Conservation (phyloP, 2,888 invertebrate genomes). For the Clanis bilineata region DNA sequence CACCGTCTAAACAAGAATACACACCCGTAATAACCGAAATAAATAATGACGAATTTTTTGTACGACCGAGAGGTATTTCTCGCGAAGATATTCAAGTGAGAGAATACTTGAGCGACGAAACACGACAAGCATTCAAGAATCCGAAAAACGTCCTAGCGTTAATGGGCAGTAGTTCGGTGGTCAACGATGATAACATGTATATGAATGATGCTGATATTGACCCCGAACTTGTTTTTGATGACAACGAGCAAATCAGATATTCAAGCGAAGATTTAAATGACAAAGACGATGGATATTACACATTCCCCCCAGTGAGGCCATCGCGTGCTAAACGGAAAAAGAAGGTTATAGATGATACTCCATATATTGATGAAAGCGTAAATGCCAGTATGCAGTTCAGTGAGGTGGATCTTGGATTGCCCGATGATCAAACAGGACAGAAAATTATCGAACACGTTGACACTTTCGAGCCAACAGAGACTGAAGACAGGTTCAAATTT, state of each 20-base stretch:
- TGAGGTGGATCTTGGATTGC: conserved; percentile 67
- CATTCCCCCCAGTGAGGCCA: conserved; percentile 81
- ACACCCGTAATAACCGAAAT: conserved; percentile 90
- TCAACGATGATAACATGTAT: conserved; percentile 60
- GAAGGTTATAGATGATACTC: conserved; percentile 57
- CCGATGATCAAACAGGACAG: conserved; percentile 75
- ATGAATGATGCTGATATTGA: conserved; percentile 66
- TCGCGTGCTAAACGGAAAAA: conserved; percentile 81
- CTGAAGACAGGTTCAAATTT: conserved; percentile 28
- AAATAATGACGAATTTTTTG: conserved; percentile 93
- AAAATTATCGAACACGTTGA: conserved; percentile 40
- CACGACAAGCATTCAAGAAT: conserved; percentile 88
- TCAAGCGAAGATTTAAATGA: conserved; percentile 73
- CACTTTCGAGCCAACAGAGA: conserved; percentile 42
- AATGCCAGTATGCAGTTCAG: conserved; percentile 70
- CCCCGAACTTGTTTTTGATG: conserved; percentile 62
- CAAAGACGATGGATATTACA: conserved; percentile 78
- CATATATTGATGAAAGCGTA: conserved; percentile 72
- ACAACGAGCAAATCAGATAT: conserved; percentile 59
- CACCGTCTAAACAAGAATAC: conserved; percentile 72
- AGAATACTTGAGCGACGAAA: conserved; percentile 89
- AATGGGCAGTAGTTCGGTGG: conserved; percentile 72
- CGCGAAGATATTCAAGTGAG: conserved; percentile 91
- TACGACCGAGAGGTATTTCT: conserved; percentile 91
- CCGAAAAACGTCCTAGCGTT: conserved; percentile 85